Evolutionary conservation across 2,888 invertebrate species (phyloP).

Genomic region (Limnephilus auricula): DNA sequence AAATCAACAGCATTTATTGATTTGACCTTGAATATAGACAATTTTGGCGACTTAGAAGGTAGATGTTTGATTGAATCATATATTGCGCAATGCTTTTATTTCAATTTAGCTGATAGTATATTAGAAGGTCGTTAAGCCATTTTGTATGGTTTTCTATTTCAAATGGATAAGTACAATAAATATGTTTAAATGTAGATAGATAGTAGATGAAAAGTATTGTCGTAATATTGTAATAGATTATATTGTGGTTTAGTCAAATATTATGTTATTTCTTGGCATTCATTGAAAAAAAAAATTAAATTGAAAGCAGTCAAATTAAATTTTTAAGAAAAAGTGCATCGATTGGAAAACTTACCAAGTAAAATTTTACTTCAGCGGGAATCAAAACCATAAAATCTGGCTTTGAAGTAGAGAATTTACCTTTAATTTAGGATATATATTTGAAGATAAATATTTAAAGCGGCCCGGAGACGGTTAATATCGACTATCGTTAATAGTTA

Average conservation of each 20-base stretch:
- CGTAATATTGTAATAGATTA: neutral
- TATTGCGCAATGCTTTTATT: too few species aligned
- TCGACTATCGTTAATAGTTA: too few species aligned
- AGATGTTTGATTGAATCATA: too few species aligned
- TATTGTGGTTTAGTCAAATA: neutral
- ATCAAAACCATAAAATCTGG: neutral
- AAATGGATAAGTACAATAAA: neutral
- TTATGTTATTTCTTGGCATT: conserved; percentile 30
- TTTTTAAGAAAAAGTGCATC: neutral
- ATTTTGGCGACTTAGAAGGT: too few species aligned
- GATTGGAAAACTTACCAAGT: neutral
- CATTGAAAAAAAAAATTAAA: neutral
- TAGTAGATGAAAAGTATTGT: neutral
- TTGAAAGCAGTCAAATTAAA: conserved; percentile 18
- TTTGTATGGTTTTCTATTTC: neutral
- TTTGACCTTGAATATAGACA: too few species aligned
- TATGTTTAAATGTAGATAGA: neutral
- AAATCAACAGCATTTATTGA: too few species aligned
- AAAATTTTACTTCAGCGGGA: neutral
- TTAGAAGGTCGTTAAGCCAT: neutral
- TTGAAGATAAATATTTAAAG: neutral
- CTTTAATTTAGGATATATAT: neutral
- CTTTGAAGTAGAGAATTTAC: neutral
- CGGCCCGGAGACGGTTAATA: too few species aligned
- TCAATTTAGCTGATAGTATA: too few species aligned